A percentile compares a stretch with the other conserved stretches of the same genome.
Conservation (phyloP, 2,888 invertebrate genomes). For the Eudiplozoon nipponicum region DNA sequence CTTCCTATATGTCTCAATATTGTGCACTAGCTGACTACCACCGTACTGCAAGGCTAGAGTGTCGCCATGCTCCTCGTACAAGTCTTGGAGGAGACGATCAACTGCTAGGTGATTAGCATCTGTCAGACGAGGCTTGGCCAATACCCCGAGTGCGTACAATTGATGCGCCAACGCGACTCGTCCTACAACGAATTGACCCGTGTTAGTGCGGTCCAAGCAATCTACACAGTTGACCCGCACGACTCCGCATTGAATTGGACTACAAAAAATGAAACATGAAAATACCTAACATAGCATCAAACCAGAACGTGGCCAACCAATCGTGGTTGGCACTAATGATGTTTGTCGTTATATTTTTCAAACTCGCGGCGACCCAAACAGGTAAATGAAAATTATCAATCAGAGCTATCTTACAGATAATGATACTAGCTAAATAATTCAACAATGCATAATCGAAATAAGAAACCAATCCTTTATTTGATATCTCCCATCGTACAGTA, state of each 20-base stretch:
- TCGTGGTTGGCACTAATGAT: no score
- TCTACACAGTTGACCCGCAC: conserved; percentile 80
- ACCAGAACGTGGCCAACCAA: no score
- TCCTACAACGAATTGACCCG: conserved; percentile 84
- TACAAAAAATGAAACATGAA: not conserved
- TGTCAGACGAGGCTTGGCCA: conserved; percentile 35
- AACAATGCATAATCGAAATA: no score
- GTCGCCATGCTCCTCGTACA: conserved; percentile 83
- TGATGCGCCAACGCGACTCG: conserved; percentile 50
- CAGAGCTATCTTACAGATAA: no score
- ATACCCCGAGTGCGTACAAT: conserved; percentile 40
- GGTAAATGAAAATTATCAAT: no score
- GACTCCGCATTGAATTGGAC: conserved; percentile 29
- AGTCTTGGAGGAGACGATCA: conserved; percentile 1
- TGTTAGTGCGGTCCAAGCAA: conserved; percentile 85
- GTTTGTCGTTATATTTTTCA: no score
- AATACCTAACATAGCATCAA: no score
- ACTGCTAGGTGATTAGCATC: not conserved
- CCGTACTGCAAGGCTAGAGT: conserved; percentile 81
- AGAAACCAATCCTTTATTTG: no score
- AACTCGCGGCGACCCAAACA: no score
- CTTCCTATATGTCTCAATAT: conserved; percentile 39
- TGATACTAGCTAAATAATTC: no score
- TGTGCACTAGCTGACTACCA: conserved; percentile 79
- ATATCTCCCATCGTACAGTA: no score